Base-by-base conservation (phyloP, 2,113 vertebrate species). In the Telmatochromis brichardi region DNA sequence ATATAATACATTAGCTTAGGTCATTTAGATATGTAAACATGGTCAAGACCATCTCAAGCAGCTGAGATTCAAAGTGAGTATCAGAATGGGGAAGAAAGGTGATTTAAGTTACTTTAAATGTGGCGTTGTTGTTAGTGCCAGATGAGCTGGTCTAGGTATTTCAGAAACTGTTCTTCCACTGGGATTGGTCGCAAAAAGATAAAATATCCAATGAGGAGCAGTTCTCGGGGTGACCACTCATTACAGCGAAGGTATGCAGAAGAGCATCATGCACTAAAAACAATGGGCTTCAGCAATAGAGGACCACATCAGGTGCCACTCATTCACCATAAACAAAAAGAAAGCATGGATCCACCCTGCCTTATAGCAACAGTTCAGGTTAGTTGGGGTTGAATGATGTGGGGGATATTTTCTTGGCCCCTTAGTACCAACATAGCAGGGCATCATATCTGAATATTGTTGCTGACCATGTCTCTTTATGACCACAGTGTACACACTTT, bases 101-200 rank as follows among this genome's bases (percentile, higher is more conserved):
- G 63, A 68, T 21, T 40, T 14, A 40, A 2, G 33, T 68, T 37
- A 68, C 10, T 65, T 65, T 0, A 35, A 65, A n/a, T 0, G 0
- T 65, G 33, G 1, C 10, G 4, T 37, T 13, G 33, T 1, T 40
- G 6, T 3, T 14, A 21, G 63, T 40, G 11, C 63, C 63, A 68
- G 33, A 40, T 8, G 63, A 68, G 63, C 63, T 68, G 33, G 0
- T 21, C 3, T 0, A 0, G 0, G 33, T 68, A 7, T 40, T 40
- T 2, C 63, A 68, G 19, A 68, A 68, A 40, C 63, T 68, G 33
- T 37, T 37, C 60, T 65, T 65, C 60, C 10, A 13, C 60, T 65
- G 33, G 2, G 33, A 2, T 13, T 65, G 4, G 19, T 65, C 4
- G 10, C 6, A n/a, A 65, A 65, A n/a, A n/a, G 31, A 65, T 65